phyloP scores from a whole-genome alignment of 2,113 vertebrate species.

The Coptodon bakossiorum region DNA sequence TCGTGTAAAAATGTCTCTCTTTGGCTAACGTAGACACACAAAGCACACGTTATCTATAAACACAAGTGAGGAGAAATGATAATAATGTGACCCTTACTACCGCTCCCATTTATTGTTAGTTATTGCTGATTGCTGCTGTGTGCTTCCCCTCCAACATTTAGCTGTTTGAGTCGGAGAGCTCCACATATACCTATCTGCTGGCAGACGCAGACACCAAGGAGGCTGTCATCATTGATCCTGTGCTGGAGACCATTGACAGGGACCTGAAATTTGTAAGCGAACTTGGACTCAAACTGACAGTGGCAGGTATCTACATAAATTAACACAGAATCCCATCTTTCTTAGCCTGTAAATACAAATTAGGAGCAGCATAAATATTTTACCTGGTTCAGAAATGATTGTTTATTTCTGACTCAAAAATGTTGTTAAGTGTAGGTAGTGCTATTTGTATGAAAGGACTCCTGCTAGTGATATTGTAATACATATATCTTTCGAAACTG shows the following conservation, averaged over 20 bases:
- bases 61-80: neutral
- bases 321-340: neutral
- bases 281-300: constrained; percentile 73
- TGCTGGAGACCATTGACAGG: constrained; percentile 79
- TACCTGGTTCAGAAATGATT: neutral
- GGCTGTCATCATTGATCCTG: constrained; percentile 83
- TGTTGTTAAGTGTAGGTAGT: rapidly evolving
- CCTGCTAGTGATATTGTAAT: neutral
- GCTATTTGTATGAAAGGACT: neutral
- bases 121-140: neutral
- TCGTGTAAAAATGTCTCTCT: neutral
- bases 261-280: constrained; percentile 78
- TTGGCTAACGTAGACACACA: neutral
- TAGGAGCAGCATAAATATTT: neutral
- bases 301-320: constrained; percentile 69
- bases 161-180: constrained; percentile 81
- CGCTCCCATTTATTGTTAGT: neutral
- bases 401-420: neutral
- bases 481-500: neutral
- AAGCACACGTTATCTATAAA: neutral
- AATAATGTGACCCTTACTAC: neutral
- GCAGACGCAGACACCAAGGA: constrained; percentile 75
- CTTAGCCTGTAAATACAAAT: rapidly evolving
- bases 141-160: constrained; percentile 9
- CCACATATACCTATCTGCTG: constrained; percentile 86